Percentiles rank a stretch among this genome's conserved stretches.
phyloP scores from a whole-genome alignment of 2,888 invertebrate genomes.

The Stenolophus ochropezus region DNA sequence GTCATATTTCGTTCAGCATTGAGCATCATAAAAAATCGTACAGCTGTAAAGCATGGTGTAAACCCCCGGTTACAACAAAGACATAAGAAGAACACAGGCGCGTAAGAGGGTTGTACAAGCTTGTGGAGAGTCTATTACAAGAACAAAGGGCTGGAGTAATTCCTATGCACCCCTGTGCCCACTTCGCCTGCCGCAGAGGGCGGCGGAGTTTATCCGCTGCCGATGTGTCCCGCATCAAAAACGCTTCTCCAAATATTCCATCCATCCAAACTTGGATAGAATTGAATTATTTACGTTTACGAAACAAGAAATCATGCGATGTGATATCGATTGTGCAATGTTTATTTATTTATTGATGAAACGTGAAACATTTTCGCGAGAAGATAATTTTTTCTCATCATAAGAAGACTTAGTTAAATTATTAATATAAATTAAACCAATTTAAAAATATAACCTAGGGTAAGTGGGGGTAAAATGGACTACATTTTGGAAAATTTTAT shows the following conservation, averaged over 20 bases:
- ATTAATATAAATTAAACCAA: no score
- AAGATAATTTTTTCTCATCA: no score
- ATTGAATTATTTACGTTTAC: neutral
- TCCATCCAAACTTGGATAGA: neutral
- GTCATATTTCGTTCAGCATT: slow-evolving; percentile 46
- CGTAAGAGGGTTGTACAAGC: slow-evolving; percentile 40
- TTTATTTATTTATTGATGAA: neutral
- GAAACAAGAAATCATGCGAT: neutral
- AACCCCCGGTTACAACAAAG: slow-evolving; percentile 48
- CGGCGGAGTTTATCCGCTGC: neutral
- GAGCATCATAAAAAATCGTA: slow-evolving; percentile 45
- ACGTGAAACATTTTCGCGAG: no score
- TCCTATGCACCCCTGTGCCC: slow-evolving; percentile 45
- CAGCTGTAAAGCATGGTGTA: slow-evolving; percentile 47
- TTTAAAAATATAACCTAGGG: no score
- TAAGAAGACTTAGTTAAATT: no score
- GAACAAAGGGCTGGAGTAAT: slow-evolving; percentile 51
- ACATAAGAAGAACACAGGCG: slow-evolving; percentile 50
- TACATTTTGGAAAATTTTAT: no score
- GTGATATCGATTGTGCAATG: neutral
- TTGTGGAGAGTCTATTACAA: slow-evolving; percentile 53
- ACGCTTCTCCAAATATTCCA: neutral
- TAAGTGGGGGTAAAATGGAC: no score
- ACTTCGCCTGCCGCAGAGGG: neutral
- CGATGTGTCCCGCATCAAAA: neutral